Evolutionary conservation across 1,140 invertebrate species (phyloP).

Genomic region (Neodiprion fabricii): DNA sequence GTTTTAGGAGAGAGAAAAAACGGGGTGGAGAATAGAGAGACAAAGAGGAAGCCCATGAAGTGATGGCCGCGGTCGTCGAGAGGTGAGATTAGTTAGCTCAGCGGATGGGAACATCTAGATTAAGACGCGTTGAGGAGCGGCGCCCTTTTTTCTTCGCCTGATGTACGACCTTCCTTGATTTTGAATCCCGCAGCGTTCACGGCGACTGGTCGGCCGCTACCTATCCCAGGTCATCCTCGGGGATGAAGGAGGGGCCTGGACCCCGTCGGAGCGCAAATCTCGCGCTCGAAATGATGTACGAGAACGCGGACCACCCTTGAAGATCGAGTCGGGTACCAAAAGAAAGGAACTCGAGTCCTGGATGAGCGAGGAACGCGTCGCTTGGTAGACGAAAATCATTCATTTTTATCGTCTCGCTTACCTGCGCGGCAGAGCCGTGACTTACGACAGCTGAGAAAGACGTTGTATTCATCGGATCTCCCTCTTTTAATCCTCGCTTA

Average conservation of each 20-base stretch:
- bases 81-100: constrained; percentile 44
- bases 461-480: constrained; percentile 7
- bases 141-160: neutral
- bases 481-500: constrained; percentile 23
- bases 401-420: constrained; percentile 51
- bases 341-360: neutral
- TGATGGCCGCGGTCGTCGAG: constrained; percentile 21
- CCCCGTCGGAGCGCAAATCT: constrained; percentile 31
- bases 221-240: neutral
- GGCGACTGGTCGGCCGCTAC: neutral
- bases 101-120: constrained; percentile 31
- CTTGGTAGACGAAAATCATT: constrained; percentile 52
- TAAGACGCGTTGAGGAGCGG: constrained; percentile 24
- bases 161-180: neutral
- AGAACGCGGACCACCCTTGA: constrained; percentile 55
- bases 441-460: constrained; percentile 11
- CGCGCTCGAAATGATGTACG: constrained; percentile 46
- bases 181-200: neutral
- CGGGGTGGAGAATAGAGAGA: constrained; percentile 17
- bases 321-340: constrained; percentile 37
- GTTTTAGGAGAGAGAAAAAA: constrained; percentile 19
- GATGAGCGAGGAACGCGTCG: constrained; percentile 38
- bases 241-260: constrained; percentile 37
- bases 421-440: constrained; percentile 35
- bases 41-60: constrained; percentile 12